A percentile compares a stretch with the other conserved stretches of the same genome.
Evolutionary conservation across 2,888 invertebrate species (phyloP).

Genomic region (Tillus elongatus): DNA sequence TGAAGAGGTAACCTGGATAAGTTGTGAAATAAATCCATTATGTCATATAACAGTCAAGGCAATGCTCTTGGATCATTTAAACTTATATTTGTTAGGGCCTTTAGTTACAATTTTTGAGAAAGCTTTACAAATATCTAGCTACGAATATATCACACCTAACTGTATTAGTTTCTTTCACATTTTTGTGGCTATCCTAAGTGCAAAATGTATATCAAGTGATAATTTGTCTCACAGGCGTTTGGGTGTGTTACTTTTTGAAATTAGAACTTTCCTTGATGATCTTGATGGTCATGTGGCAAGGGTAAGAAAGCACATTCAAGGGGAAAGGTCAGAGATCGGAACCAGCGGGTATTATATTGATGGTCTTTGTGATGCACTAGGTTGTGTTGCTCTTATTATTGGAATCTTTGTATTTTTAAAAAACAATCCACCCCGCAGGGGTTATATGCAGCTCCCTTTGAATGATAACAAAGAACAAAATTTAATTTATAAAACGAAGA

Average conservation of each 20-base stretch:
- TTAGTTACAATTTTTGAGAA: constrained; percentile 64
- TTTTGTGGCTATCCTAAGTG: constrained; percentile 63
- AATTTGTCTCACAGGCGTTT: constrained; percentile 60
- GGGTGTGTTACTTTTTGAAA: constrained; percentile 68
- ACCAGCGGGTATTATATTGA: constrained; percentile 74
- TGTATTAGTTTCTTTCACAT: constrained; percentile 76
- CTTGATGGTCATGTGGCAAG: constrained; percentile 81
- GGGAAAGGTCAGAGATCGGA: constrained; percentile 73
- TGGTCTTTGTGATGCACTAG: constrained; percentile 71
- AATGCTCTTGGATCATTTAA: constrained; percentile 71
- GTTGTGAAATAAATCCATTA: constrained; percentile 61
- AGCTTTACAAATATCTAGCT: constrained; percentile 42
- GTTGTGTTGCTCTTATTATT: constrained; percentile 60
- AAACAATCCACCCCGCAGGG: constrained; percentile 63
- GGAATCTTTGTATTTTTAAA: constrained; percentile 61
- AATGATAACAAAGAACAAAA: constrained; percentile 44
- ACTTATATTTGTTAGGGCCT: constrained; percentile 76
- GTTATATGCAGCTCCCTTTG: constrained; percentile 60
- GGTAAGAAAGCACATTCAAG: constrained; percentile 61
- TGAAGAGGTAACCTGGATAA: constrained; percentile 46
- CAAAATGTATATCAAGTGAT: constrained; percentile 64
- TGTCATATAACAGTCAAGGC: constrained; percentile 78
- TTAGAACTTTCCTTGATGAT: constrained; percentile 76
- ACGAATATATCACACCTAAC: constrained; percentile 64
- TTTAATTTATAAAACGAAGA: constrained; percentile 49